Percentiles rank a stretch among this genome's conserved stretches.
Evolutionary conservation across 1,140 invertebrate genomes (phyloP).

Genomic region (Hesperophylax magnus): DNA sequence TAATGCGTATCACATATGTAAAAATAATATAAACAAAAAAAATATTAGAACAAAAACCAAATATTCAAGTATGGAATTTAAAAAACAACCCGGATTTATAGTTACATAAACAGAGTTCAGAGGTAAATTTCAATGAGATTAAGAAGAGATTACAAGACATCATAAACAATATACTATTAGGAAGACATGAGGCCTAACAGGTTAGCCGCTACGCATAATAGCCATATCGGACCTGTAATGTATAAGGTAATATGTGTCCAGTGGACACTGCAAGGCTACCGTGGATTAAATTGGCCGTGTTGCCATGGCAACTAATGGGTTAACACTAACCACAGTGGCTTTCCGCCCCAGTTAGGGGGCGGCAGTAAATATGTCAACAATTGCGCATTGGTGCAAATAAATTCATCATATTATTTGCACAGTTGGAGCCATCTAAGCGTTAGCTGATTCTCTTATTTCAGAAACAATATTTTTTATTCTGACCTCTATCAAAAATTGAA

Average conservation of each 20-base stretch:
- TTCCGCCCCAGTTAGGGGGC: constrained; percentile 11
- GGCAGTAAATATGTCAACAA: constrained; percentile 28
- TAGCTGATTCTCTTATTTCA: too few species aligned
- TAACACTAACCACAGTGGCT: constrained; percentile 17
- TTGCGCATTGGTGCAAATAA: constrained; percentile 25
- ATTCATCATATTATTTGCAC: constrained; percentile 1
- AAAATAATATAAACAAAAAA: too few species aligned
- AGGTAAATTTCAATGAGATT: too few species aligned
- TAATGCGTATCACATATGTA: too few species aligned
- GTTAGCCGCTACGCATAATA: background rate
- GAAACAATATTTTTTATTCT: too few species aligned
- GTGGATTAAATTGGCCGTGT: constrained; percentile 6
- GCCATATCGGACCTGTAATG: background rate
- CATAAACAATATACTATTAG: background rate
- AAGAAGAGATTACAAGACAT: too few species aligned
- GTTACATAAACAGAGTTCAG: too few species aligned
- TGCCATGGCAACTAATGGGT: constrained; percentile 32
- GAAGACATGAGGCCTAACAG: background rate
- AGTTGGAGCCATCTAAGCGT: background rate
- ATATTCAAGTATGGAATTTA: too few species aligned
- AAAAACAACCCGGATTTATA: too few species aligned
- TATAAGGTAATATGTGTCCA: background rate
- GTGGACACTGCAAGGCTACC: constrained; percentile 5
- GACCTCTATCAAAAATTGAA: too few species aligned
- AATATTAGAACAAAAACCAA: too few species aligned